A percentile compares a stretch with the other conserved stretches of the same genome.
These are phyloP conservation scores for Zoroaster sp. DNA, from an alignment of 53 echinoderm and acorn worm species.

Conservation along the genomic window DNA sequence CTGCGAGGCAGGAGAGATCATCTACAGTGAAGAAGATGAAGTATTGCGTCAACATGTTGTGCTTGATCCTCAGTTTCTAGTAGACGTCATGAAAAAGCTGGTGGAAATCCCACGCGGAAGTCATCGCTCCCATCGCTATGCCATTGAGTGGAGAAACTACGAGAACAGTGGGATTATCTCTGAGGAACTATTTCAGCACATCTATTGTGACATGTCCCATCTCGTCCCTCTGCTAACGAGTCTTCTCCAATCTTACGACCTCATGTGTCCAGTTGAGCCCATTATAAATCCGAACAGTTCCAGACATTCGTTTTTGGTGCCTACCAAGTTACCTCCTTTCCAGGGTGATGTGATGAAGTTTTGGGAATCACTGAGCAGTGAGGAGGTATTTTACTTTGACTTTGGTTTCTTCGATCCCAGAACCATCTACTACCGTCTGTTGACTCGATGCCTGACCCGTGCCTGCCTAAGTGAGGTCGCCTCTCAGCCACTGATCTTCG, in stretches of 20 bases:
- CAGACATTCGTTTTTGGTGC: background rate
- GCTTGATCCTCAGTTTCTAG: conserved; percentile 30
- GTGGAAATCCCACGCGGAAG: background rate
- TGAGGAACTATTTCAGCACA: background rate
- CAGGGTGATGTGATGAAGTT: background rate
- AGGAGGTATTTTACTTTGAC: conserved; percentile 29
- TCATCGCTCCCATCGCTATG: conserved; percentile 25
- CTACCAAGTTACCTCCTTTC: conserved; percentile 29
- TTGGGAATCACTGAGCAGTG: background rate
- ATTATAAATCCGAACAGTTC: background rate
- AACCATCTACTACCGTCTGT: conserved; percentile 23
- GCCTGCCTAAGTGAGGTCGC: background rate
- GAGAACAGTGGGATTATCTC: conserved; percentile 8
- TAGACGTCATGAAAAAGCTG: background rate
- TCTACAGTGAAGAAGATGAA: conserved; percentile 12
- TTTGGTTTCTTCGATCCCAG: conserved; percentile 43
- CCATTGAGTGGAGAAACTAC: conserved; percentile 27
- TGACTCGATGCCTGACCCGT: conserved; percentile 11
- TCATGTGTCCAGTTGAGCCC: background rate
- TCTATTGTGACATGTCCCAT: conserved; percentile 22
- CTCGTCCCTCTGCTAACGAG: background rate
- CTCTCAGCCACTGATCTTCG: background rate
- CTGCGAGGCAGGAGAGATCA: conserved; percentile 36
- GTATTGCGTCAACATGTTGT: background rate
- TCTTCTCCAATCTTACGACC: conserved; percentile 21